phyloP scores from a whole-genome alignment of 2,888 invertebrate genomes.

The Agrilus biguttatus region DNA sequence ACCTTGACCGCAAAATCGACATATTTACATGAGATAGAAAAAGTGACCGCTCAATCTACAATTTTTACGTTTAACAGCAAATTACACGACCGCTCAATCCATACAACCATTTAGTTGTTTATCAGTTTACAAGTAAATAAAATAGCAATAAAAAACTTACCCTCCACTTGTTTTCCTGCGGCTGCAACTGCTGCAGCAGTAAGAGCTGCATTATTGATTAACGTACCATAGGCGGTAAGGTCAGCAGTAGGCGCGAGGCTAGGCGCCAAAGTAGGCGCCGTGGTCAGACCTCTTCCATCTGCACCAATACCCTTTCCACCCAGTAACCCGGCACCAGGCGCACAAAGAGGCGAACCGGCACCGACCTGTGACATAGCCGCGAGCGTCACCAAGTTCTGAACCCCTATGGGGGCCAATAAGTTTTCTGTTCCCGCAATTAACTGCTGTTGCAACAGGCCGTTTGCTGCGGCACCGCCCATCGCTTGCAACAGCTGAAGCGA shows the following conservation, averaged over 20 bases:
- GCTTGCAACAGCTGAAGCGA: slow-evolving; percentile 26
- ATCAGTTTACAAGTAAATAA: too few relatives aligned
- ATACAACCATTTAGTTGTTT: too few relatives aligned
- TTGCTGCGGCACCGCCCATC: slow-evolving; percentile 18
- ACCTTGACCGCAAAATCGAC: too few relatives aligned
- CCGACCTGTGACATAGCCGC: slow-evolving; percentile 60
- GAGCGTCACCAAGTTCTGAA: slow-evolving; percentile 83
- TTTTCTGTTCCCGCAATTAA: slow-evolving; percentile 31
- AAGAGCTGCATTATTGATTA: slow-evolving; percentile 51
- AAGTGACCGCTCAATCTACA: too few relatives aligned
- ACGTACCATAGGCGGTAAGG: slow-evolving; percentile 50
- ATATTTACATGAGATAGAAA: too few relatives aligned
- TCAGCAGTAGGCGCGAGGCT: slow-evolving; percentile 48
- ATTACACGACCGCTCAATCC: too few relatives aligned
- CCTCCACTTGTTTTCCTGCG: slow-evolving; percentile 86
- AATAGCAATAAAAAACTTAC: slow-evolving; percentile 32
- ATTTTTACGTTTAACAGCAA: too few relatives aligned
- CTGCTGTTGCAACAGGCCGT: slow-evolving; percentile 20
- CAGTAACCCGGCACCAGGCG: slow-evolving; percentile 31
- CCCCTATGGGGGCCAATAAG: slow-evolving; percentile 62
- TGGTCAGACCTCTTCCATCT: slow-evolving; percentile 16
- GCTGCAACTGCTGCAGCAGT: slow-evolving; percentile 54
- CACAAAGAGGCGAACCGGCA: slow-evolving; percentile 25
- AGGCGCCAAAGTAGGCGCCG: slow-evolving; percentile 29
- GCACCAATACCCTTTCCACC: slow-evolving; percentile 30